Base-by-base conservation (phyloP, 2,113 vertebrate species). In the Romanogobio albipinnatus region DNA sequence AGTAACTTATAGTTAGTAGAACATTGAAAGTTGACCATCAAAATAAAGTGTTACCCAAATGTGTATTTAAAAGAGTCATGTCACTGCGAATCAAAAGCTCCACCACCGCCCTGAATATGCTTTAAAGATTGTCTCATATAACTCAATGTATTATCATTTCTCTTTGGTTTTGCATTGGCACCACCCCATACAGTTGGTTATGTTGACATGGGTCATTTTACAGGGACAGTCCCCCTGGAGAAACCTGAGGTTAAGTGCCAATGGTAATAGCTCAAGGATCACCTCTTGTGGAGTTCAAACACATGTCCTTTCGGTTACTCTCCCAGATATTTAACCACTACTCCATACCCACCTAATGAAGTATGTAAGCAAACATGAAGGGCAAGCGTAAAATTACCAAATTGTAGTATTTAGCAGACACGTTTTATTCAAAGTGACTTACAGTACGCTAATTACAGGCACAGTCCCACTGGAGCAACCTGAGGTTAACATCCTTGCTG, bases 361-460 rank as follows among this genome's bases (percentile, higher is more conserved):
- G 47, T 15, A 75, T 8, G 7, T 15, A 58, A 33, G 29, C 75
- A 66, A 29, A 49, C 6, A 17, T 81, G 17, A 81, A 81, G 13
- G n/a, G 62, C 45, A 81, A 26, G 39, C 11, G 59, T 22, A 64
- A 81, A 66, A 81, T 22, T 7, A 64, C n/a, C n/a, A 47, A 47
- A 64, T 19, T 33, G 8, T 51, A 22, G 49, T 56, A 71, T 70
- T 82, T 71, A 82, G 33, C 49, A 14, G 64, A 82, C 29, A 58
- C 29, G 9, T 81, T 81, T 81, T 53, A 29, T 36, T 4, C 29
- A 70, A 71, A 71, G 64, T 56, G 80, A 82, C 80, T 71, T 82
- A 24, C 33, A 56, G 64, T 56, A 36, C 13, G 39, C 47, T 82
- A 70, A 82, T 71, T 82, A 82, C 47, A 82, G 80, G 9, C 26